These are phyloP conservation scores for Naja naja DNA, from an alignment of 2,113 vertebrate species.

Conservation along the genomic window DNA sequence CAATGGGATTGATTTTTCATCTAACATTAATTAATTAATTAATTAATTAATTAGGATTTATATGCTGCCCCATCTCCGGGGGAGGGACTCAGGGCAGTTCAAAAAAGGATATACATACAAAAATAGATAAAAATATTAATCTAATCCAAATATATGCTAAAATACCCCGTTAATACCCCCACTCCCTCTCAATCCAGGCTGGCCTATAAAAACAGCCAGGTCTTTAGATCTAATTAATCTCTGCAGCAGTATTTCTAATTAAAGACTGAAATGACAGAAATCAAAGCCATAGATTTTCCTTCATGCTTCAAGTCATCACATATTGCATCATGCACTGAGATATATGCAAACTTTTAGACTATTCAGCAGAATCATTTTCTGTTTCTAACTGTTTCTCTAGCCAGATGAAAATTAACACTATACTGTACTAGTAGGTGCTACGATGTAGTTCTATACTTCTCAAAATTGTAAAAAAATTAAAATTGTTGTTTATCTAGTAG, in stretches of 20 bases:
- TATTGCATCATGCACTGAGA: background rate
- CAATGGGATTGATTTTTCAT: constrained; percentile 45
- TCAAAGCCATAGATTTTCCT: constrained; percentile 47
- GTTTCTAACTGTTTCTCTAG: background rate
- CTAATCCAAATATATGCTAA: too few relatives aligned
- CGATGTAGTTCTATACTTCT: background rate
- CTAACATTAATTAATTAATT: constrained; percentile 61
- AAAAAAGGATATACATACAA: too few relatives aligned
- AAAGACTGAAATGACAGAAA: constrained; percentile 49
- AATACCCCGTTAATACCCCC: too few relatives aligned
- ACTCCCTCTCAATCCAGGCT: too few relatives aligned
- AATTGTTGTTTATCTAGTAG: background rate
- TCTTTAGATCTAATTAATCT: constrained; percentile 58
- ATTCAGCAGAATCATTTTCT: background rate
- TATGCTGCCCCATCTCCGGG: too few relatives aligned
- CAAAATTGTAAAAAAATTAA: background rate
- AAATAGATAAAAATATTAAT: too few relatives aligned
- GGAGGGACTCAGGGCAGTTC: too few relatives aligned
- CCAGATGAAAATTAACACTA: background rate
- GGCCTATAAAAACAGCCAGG: too few relatives aligned
- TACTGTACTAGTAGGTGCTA: constrained; percentile 1
- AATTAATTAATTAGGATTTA: too few relatives aligned
- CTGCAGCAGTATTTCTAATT: constrained; percentile 38
- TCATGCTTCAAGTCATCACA: background rate
- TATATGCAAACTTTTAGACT: background rate